A percentile compares a stretch with the other conserved stretches of the same genome.
These are phyloP conservation scores for Sebastes hopkinsi DNA, from an alignment of 2,797 vertebrate genomes.

Conservation along the genomic window DNA sequence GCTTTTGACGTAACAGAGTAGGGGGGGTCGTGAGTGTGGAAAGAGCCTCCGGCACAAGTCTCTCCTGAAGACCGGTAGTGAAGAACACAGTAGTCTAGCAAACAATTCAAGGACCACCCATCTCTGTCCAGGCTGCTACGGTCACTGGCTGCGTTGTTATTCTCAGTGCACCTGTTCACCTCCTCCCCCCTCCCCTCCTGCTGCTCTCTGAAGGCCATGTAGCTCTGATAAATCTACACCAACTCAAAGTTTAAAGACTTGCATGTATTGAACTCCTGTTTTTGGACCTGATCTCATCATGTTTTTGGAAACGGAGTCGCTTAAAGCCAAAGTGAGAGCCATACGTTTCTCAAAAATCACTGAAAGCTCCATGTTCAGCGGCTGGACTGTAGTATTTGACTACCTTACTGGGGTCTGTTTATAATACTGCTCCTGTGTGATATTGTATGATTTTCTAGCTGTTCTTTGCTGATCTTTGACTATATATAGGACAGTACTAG, in stretches of 20 bases:
- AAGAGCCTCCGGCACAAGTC: background rate
- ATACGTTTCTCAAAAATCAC: background rate
- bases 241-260: background rate
- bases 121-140: constrained; percentile 12
- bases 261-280: background rate
- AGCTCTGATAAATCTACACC: background rate
- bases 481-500: background rate
- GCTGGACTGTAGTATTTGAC: background rate
- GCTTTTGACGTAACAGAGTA: background rate
- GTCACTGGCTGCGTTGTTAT: constrained; percentile 8
- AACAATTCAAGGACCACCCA: constrained; percentile 41
- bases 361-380: rapidly evolving
- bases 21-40: background rate
- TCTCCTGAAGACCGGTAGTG: background rate
- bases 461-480: background rate
- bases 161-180: constrained; percentile 46
- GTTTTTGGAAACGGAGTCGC: too few relatives aligned
- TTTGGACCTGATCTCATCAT: background rate
- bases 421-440: background rate
- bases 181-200: background rate
- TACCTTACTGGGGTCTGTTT: background rate
- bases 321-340: background rate
- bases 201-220: background rate
- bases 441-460: background rate
- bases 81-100: background rate